Evolutionary conservation across 2,888 invertebrate genomes (phyloP), one percentile per base, ranked within the genome.

Genomic region (Zeuzera pyrina): DNA sequence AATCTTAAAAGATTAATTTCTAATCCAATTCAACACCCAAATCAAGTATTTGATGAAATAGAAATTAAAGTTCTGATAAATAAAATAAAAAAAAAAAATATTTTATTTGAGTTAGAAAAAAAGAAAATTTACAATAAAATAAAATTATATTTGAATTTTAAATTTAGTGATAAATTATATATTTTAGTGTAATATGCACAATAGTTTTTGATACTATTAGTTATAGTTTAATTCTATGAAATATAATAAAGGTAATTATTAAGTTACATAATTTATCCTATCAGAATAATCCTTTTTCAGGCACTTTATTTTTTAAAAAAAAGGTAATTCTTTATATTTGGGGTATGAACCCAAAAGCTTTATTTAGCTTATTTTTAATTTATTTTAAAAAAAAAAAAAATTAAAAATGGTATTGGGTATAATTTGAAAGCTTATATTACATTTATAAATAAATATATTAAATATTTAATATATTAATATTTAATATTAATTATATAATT

Each of bases 331-430:
- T 83, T 73, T 81, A 85, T 57, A 81, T 69, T 81, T 85, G 86
- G 65, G 81, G 85, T 86, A 87, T 87, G 86, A 87, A 81, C 81
- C 83, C 86, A 86, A 78, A 62, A 86, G 86, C 87, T 87, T 87
- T 48, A 35, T 67, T 85, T 86, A 85, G 85, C 85, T 70, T 70
- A 69, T 68, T 69, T 71, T 72, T 68, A 67, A 68, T 49, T 40
- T 41, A 29, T 38, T 43, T 39, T 47, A 12, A 12, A 26, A 8
- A 26, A 12, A 19, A 57, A 47, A 49, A 38, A 47, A 52, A 55
- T 52, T 57, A 47, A 35, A 30, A 36, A 58, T 24, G 62, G 58
- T 54, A 41, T 47, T 42, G 41, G 52, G 30, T 47, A 45, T 43
- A 43, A 43, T 39, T 47, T 47, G 43, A 28, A 30, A 57, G 56